Evolutionary conservation across 2,113 vertebrate genomes (phyloP).

Genomic region (Ellobius talpinus): DNA sequence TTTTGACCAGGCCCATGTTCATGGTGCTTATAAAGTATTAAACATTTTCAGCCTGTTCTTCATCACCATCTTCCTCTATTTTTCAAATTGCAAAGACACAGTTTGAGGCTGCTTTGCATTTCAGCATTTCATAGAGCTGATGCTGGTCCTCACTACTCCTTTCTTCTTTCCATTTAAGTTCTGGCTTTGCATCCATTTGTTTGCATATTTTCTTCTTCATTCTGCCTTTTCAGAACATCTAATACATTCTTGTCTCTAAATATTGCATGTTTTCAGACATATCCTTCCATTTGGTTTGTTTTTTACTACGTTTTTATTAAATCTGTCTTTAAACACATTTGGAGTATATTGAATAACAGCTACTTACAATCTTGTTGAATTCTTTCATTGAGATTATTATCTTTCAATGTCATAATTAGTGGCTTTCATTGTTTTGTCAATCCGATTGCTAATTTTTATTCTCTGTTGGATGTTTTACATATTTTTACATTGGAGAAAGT

Average conservation of each 20-base stretch:
- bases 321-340: neutral
- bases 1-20: neutral
- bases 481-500: neutral
- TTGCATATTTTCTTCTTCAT: neutral
- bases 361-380: neutral
- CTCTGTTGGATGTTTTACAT: neutral
- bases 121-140: neutral
- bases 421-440: neutral
- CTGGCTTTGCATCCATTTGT: neutral
- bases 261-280: neutral
- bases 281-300: no score
- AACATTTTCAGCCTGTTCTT: neutral
- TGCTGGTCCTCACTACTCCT: neutral
- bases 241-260: neutral
- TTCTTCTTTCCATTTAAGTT: neutral
- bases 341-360: neutral
- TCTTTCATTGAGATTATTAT: neutral
- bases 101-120: neutral
- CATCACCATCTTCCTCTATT: neutral
- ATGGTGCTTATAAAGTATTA: neutral
- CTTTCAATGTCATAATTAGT: neutral
- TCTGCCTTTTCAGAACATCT: neutral
- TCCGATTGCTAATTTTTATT: neutral
- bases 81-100: neutral
- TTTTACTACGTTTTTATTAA: neutral